Evolutionary conservation across 2,113 vertebrate species (phyloP), one percentile per base, ranked within the genome.

Genomic region (Rhinoptilus africanus): DNA sequence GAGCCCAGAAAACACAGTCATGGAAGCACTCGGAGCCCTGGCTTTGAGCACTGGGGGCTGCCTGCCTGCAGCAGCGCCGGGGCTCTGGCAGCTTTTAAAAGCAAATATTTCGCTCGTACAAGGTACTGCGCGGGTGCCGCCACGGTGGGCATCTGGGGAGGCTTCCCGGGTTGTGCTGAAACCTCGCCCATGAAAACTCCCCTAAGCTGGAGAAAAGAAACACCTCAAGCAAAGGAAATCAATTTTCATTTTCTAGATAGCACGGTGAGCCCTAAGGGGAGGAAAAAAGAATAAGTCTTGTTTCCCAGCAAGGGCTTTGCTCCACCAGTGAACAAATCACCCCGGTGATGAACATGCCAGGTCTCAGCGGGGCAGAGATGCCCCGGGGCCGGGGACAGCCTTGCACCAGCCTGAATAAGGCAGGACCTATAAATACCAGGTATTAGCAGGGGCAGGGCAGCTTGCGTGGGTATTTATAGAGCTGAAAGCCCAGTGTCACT

Each of bases 351-450:
- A 96, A 50, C 2, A 2, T 0, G 14, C 20, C 4, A 4, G 57
- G 51, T 23, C 78, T 50, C 66, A 54, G 86, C 37, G 14, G 69
- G 64, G 51, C 15, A 78, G 18, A 22, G 41, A 14, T 0, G 2
- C 17, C 71, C 56, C 21, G 1, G 60, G 68, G 28, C 72, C 41
- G 51, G 34, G 37, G 66, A 72, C 17, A 57, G 60, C 60, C 50
- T 71, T 37, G 30, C 41, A 47, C 54, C 51, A 79, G 69, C 34
- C 82, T 76, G 72, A 51, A 43, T 37, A n/a, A 77, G 66, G 57
- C 66, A 85, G 75, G n/a, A 27, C 47, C 84, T 94, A 90, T 93
- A 90, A 96, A 96, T 95, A 96, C 27, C 53, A 48, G 83, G 93
- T 76, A 85, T 86, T 86, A 96, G 62, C 67, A 85, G 43, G 39